A percentile compares a stretch with the other conserved stretches of the same genome.
Conservation (phyloP, 2,888 invertebrate genomes). For the Xylota segnis region DNA sequence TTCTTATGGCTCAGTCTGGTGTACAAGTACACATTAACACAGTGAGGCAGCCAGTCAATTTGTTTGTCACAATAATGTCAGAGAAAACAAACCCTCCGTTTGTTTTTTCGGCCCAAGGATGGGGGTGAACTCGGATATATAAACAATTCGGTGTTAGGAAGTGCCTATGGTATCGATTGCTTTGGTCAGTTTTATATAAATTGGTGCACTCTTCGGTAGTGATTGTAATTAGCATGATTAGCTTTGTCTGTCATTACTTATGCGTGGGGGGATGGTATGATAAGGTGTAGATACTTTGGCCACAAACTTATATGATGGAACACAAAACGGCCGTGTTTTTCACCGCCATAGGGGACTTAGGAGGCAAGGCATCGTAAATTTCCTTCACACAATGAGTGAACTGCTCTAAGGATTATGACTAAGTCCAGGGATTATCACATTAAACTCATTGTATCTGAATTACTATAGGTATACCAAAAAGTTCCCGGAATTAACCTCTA, state of each 20-base stretch:
- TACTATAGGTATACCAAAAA: too few relatives aligned
- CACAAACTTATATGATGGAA: not conserved
- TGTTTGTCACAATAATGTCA: not conserved
- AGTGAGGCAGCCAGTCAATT: not conserved
- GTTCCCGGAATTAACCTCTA: too few relatives aligned
- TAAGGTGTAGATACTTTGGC: not conserved
- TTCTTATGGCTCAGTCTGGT: not conserved
- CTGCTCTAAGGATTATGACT: too few relatives aligned
- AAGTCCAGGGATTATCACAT: too few relatives aligned
- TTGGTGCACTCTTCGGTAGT: constrained; percentile 5
- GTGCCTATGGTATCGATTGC: constrained; percentile 6
- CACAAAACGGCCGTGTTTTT: not conserved
- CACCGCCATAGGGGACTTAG: not conserved
- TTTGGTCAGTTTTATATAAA: constrained; percentile 21
- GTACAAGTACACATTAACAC: constrained; percentile 6
- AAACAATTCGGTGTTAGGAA: not conserved
- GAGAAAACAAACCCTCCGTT: not conserved
- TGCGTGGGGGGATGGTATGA: not conserved
- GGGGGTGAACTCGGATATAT: not conserved
- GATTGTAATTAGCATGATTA: constrained; percentile 25
- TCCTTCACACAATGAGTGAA: too few relatives aligned
- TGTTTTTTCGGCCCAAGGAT: not conserved
- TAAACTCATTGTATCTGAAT: too few relatives aligned
- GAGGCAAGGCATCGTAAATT: too few relatives aligned
- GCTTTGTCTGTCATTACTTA: not conserved